A percentile compares a stretch with the other conserved stretches of the same genome.
Conservation (phyloP, 2,888 invertebrate genomes). For the Yponomeuta plumbellus region DNA sequence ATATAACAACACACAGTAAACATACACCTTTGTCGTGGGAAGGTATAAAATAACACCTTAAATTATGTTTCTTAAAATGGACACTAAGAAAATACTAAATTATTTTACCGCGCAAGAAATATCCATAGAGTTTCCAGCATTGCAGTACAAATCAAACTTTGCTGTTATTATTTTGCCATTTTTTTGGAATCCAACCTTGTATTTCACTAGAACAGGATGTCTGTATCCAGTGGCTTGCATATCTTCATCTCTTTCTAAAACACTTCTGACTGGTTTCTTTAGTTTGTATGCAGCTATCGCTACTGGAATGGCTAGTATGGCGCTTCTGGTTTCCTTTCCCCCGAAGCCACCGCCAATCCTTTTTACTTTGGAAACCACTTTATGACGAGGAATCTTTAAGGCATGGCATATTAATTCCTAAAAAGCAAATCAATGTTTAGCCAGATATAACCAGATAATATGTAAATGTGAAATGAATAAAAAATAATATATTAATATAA, state of each 20-base stretch:
- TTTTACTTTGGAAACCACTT: conserved; percentile 83
- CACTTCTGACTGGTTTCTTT: conserved; percentile 82
- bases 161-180: conserved; percentile 81
- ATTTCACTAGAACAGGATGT: conserved; percentile 86
- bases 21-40: too few relatives aligned
- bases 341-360: conserved; percentile 93
- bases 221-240: conserved; percentile 87
- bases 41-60: too few relatives aligned
- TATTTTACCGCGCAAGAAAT: conserved; percentile 79
- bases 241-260: conserved; percentile 91
- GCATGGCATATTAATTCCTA: conserved; percentile 79
- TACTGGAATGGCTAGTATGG: conserved; percentile 78
- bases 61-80: too few relatives aligned
- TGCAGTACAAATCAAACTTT: conserved; percentile 80
- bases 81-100: neutral
- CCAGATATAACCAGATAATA: too few relatives aligned
- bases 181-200: conserved; percentile 84
- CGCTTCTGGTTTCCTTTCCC: conserved; percentile 86
- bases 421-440: conserved; percentile 27
- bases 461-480: too few relatives aligned
- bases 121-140: conserved; percentile 85
- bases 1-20: conserved; percentile 17
- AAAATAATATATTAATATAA: too few relatives aligned
- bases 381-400: conserved; percentile 80
- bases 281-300: conserved; percentile 85